Conservation (phyloP, 2,113 vertebrate species). For the Oenanthe oenanthe region DNA sequence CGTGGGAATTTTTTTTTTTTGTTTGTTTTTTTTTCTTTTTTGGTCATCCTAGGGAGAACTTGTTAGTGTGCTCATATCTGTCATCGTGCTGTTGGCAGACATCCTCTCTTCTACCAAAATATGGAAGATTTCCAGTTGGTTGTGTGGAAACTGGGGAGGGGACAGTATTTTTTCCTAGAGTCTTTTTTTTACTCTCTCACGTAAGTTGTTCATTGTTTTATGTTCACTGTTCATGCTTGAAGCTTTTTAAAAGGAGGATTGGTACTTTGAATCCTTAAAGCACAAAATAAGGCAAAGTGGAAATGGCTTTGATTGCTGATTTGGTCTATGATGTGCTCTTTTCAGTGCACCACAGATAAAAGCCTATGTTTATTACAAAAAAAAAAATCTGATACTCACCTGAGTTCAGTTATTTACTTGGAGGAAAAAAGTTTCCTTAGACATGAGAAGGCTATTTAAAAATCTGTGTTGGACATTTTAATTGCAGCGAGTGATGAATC, state of each 20-base stretch:
- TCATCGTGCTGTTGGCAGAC: background rate
- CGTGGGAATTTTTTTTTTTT: background rate
- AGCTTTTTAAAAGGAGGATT: background rate
- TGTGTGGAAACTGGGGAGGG: background rate
- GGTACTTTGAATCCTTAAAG: background rate
- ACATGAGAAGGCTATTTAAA: constrained; percentile 35
- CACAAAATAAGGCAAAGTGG: background rate
- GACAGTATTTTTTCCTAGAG: background rate
- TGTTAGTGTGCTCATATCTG: background rate
- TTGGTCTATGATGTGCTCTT: background rate
- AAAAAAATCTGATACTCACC: background rate
- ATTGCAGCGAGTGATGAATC: background rate
- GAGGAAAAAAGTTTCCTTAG: background rate
- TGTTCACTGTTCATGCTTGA: background rate
- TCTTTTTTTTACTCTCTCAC: background rate
- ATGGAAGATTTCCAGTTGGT: background rate
- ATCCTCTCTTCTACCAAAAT: background rate
- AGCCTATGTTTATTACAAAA: background rate
- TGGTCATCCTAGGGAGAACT: background rate
- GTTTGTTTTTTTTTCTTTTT: background rate
- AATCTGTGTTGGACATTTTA: constrained; percentile 52
- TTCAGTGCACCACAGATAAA: background rate
- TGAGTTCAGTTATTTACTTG: background rate
- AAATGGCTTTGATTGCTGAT: background rate
- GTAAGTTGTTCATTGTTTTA: background rate